phyloP scores from a whole-genome alignment of 2,797 vertebrate species.

The Paguma larvata region DNA sequence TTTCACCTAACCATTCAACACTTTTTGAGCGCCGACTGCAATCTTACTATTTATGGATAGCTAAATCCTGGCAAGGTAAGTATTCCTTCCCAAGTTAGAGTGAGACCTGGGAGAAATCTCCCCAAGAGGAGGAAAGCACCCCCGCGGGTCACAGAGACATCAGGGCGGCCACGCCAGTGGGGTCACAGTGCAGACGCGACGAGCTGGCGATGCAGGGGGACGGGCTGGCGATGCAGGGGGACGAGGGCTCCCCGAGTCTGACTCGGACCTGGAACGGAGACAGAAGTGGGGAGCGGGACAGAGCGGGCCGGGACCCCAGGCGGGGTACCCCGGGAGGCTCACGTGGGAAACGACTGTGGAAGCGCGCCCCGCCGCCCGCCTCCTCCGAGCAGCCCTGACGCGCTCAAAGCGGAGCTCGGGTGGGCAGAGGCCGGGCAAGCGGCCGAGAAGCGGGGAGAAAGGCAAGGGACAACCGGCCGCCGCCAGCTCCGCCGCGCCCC shows the following conservation, averaged over 20 bases:
- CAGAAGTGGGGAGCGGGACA: rapidly evolving
- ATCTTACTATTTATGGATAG: not conserved
- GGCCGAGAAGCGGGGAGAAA: not conserved
- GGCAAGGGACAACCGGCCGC: not conserved
- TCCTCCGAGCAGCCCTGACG: not conserved
- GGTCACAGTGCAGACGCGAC: not conserved
- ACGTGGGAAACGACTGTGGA: not conserved
- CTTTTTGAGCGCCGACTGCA: not conserved
- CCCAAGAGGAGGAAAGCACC: not conserved
- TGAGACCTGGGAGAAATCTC: not conserved
- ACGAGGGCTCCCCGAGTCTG: not conserved
- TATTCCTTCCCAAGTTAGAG: not conserved
- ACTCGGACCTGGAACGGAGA: not conserved
- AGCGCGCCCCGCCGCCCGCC: rapidly evolving
- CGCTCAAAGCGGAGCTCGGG: not conserved
- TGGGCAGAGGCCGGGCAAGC: not conserved
- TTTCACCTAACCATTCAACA: not conserved
- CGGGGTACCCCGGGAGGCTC: not conserved
- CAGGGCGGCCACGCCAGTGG: too few relatives aligned
- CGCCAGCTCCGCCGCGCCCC: constrained; percentile 48
- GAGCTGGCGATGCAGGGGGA: too few relatives aligned
- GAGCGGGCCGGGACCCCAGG: too few relatives aligned
- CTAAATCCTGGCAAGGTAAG: not conserved
- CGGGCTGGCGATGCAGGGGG: not conserved
- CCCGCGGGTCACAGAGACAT: not conserved